Conservation (phyloP, 2,888 invertebrate genomes). For the Cremastinae sp. region DNA sequence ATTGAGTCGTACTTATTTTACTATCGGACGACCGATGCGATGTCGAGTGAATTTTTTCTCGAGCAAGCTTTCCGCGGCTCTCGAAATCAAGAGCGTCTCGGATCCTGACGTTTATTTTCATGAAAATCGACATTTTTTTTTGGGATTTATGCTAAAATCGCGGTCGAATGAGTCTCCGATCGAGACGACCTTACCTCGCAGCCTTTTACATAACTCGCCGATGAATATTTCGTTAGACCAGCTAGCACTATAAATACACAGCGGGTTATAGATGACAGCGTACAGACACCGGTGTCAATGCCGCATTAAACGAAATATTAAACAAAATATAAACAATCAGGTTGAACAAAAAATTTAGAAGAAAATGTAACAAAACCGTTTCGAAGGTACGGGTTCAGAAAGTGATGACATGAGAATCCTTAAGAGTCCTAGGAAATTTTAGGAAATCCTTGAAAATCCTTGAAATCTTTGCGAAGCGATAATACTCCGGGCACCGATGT, state of each 20-base stretch:
- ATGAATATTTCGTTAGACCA: conserved; percentile 48
- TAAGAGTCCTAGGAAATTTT: too few relatives aligned
- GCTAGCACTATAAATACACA: conserved; percentile 59
- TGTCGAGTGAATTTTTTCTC: conserved; percentile 28
- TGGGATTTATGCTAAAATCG: background rate
- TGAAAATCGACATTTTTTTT: background rate
- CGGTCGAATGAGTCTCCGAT: conserved; percentile 21
- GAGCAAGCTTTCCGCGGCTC: too few relatives aligned
- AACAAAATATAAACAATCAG: background rate
- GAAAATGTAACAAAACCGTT: background rate
- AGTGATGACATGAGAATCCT: too few relatives aligned
- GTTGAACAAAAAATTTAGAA: background rate
- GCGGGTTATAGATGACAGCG: conserved; percentile 43
- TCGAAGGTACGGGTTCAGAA: too few relatives aligned
- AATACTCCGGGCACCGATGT: too few relatives aligned
- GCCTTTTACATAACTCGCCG: conserved; percentile 60
- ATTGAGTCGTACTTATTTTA: too few relatives aligned
- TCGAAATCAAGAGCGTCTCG: too few relatives aligned
- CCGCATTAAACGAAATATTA: conserved; percentile 18
- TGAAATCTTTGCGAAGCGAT: too few relatives aligned
- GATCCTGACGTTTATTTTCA: too few relatives aligned
- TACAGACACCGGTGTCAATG: conserved; percentile 49
- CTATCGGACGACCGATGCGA: conserved; percentile 18
- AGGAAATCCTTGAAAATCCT: too few relatives aligned
- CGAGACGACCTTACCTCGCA: conserved; percentile 50